Evolutionary conservation across 2,113 vertebrate species (phyloP).

Genomic region (Gopherus flavomarginatus): DNA sequence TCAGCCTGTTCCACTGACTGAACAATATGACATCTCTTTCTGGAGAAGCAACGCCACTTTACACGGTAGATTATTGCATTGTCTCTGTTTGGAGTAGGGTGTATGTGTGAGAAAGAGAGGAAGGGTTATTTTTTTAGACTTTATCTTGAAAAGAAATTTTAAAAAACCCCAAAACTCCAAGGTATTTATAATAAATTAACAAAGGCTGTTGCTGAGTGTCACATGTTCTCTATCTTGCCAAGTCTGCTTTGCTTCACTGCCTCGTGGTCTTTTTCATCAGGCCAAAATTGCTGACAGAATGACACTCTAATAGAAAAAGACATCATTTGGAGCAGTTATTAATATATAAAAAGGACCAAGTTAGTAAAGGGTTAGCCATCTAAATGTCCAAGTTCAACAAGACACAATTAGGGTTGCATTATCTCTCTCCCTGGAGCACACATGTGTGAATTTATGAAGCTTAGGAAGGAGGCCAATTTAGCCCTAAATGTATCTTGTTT

Average conservation of each 20-base stretch:
- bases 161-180: slow-evolving; percentile 46
- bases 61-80: background rate
- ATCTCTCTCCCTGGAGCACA: slow-evolving; percentile 8
- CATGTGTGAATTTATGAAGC: background rate
- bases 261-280: slow-evolving; percentile 17
- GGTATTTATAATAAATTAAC: slow-evolving; percentile 70
- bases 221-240: slow-evolving; percentile 45
- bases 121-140: background rate
- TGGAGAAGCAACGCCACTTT: background rate
- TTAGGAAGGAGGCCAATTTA: slow-evolving; percentile 7
- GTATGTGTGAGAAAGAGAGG: background rate
- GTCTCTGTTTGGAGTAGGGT: background rate
- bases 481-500: background rate
- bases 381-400: slow-evolving; percentile 35
- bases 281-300: slow-evolving; percentile 57
- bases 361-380: slow-evolving; percentile 46
- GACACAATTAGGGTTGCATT: background rate
- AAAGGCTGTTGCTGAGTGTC: slow-evolving; percentile 59
- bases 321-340: slow-evolving; percentile 24
- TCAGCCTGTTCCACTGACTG: background rate
- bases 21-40: background rate
- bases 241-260: slow-evolving; percentile 33
- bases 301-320: slow-evolving; percentile 44
- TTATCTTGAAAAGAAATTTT: background rate
- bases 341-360: background rate